Percentiles rank a stretch among this genome's conserved stretches.
These are phyloP conservation scores for Drosophila sordidula DNA, from an alignment of 2,888 invertebrate genomes.

Conservation along the genomic window DNA sequence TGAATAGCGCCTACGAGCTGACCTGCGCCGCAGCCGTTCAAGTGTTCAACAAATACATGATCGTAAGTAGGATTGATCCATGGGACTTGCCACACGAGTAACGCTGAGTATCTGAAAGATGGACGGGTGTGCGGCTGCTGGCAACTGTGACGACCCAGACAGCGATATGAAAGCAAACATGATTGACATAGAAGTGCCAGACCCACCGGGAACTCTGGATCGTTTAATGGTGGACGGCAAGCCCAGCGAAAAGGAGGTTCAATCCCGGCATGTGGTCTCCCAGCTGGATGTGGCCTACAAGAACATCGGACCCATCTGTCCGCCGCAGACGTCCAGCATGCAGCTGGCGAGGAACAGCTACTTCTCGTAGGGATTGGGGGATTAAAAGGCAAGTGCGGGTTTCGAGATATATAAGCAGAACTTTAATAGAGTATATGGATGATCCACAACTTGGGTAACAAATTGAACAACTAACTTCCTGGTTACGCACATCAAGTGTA, in stretches of 20 bases:
- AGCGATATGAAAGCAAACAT: not conserved
- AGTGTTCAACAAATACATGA: slow-evolving; percentile 29
- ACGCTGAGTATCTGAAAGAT: slow-evolving; percentile 10
- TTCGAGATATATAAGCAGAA: slow-evolving; percentile 25
- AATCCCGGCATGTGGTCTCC: not conserved
- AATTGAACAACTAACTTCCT: slow-evolving; percentile 46
- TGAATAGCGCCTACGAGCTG: slow-evolving; percentile 52
- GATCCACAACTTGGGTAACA: slow-evolving; percentile 44
- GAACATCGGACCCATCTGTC: slow-evolving; percentile 66
- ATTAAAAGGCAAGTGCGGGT: slow-evolving; percentile 2
- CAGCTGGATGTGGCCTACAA: slow-evolving; percentile 18
- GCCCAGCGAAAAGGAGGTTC: not conserved
- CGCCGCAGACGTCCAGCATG: slow-evolving; percentile 79
- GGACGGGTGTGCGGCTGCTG: not conserved
- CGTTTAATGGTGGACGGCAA: not conserved
- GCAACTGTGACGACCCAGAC: not conserved
- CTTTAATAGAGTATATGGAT: slow-evolving; percentile 59
- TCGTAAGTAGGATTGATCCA: slow-evolving; percentile 53
- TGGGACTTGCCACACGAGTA: too few relatives aligned
- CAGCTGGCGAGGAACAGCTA: slow-evolving; percentile 82
- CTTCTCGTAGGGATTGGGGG: slow-evolving; percentile 70
- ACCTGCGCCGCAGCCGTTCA: slow-evolving; percentile 35
- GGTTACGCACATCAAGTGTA: slow-evolving; percentile 25
- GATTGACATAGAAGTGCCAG: not conserved
- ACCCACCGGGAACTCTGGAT: not conserved